phyloP scores from a whole-genome alignment of 2,113 vertebrate genomes.

The Panthera uncia region DNA sequence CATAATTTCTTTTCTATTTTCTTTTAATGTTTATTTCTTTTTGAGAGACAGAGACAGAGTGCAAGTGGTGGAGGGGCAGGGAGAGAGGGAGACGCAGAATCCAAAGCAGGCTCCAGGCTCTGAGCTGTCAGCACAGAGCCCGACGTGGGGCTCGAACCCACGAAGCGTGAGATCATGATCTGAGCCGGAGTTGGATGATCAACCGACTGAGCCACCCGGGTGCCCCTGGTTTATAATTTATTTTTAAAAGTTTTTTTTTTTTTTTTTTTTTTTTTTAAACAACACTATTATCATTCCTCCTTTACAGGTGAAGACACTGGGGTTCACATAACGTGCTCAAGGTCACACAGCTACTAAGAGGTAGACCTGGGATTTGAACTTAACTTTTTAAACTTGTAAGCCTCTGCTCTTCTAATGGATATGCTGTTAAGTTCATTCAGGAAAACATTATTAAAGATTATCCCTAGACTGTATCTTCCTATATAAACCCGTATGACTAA shows the following conservation, averaged over 20 bases:
- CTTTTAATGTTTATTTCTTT: too few species aligned
- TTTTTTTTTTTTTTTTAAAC: neutral
- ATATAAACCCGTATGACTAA: neutral
- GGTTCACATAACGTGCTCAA: neutral
- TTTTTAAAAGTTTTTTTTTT: neutral
- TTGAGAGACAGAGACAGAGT: too few species aligned
- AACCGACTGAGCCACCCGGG: too few species aligned
- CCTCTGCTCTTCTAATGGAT: neutral
- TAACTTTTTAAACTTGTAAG: neutral
- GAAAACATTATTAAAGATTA: neutral
- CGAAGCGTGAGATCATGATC: too few species aligned
- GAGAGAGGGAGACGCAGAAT: too few species aligned
- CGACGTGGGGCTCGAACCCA: too few species aligned
- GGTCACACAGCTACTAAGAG: neutral
- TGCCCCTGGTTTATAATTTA: neutral
- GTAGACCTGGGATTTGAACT: neutral
- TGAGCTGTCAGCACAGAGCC: too few species aligned
- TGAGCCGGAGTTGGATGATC: too few species aligned
- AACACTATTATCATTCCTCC: neutral
- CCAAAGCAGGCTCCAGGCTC: too few species aligned
- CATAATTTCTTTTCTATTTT: neutral
- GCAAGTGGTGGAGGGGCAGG: too few species aligned
- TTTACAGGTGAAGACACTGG: neutral
- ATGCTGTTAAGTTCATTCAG: neutral
- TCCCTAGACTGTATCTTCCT: neutral